phyloP scores from a whole-genome alignment of 64 coral and sea anemone genomes.

The Orbicella faveolata region DNA sequence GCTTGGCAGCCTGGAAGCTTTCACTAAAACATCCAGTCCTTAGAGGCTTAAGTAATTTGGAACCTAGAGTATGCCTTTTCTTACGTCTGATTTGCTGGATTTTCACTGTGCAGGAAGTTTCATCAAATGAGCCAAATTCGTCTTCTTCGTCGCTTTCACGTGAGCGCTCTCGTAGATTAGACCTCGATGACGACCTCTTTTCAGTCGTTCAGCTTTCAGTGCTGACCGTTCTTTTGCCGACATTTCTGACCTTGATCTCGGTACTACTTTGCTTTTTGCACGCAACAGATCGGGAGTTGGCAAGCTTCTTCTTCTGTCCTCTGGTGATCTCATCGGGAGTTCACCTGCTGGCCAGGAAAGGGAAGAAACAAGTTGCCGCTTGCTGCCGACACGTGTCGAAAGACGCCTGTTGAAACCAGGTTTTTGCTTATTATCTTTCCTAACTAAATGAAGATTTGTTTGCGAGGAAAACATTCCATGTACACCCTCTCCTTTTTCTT shows the following conservation, averaged over 20 bases:
- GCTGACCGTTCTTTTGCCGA: background rate
- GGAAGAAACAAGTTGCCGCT: background rate
- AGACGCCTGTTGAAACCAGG: background rate
- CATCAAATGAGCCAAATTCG: background rate
- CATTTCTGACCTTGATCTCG: background rate
- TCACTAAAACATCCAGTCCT: slow-evolving; percentile 26
- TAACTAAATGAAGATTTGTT: background rate
- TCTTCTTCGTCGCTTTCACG: background rate
- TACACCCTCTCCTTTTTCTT: background rate
- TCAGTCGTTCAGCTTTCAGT: background rate
- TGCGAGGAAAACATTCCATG: background rate
- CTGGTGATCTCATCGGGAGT: background rate
- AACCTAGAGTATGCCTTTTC: background rate
- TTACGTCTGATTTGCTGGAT: background rate
- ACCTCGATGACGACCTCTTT: background rate
- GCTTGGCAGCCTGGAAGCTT: slow-evolving; percentile 1
- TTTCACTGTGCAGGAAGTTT: background rate
- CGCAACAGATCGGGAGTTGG: background rate
- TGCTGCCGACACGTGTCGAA: background rate
- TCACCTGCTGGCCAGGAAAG: background rate
- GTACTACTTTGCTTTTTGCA: background rate
- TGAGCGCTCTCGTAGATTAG: background rate
- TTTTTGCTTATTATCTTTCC: slow-evolving; percentile 1
- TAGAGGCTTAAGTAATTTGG: slow-evolving; percentile 14
- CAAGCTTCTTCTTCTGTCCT: background rate